A percentile compares a stretch with the other conserved stretches of the same genome.
phyloP scores from a whole-genome alignment of 1,140 invertebrate genomes.

The Brachionus koreanus region DNA sequence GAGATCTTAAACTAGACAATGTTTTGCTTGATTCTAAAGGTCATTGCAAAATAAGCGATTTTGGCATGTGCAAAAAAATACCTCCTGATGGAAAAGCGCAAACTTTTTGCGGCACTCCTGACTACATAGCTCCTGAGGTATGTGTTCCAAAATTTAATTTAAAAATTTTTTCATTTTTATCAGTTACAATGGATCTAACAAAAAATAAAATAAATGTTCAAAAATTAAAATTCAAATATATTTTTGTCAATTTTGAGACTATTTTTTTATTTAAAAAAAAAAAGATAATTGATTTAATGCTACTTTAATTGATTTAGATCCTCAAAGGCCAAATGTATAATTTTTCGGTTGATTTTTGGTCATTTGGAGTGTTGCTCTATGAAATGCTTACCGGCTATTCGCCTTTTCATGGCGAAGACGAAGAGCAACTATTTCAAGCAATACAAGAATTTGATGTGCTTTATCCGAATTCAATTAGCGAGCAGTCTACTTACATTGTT shows the following conservation, averaged over 20 bases:
- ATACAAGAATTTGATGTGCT: slow-evolving; percentile 95
- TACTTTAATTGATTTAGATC: slow-evolving; percentile 69
- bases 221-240: no score
- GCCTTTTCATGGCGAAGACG: slow-evolving; percentile 96
- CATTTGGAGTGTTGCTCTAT: slow-evolving; percentile 90
- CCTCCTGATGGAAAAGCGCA: slow-evolving; percentile 87
- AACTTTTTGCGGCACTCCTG: slow-evolving; percentile 99
- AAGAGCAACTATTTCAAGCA: slow-evolving; percentile 97
- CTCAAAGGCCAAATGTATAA: slow-evolving; percentile 94
- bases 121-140: slow-evolving; percentile 97
- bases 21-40: slow-evolving; percentile 93
- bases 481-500: slow-evolving; percentile 67
- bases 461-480: slow-evolving; percentile 83
- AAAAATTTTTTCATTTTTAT: no score
- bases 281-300: neutral
- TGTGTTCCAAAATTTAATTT: no score
- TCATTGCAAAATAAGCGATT: slow-evolving; percentile 95
- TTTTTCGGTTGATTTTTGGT: slow-evolving; percentile 98
- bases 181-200: no score
- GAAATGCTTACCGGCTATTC: slow-evolving; percentile 98
- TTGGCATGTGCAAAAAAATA: slow-evolving; percentile 98
- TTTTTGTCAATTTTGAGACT: no score
- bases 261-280: no score
- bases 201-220: no score
- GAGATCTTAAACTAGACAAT: slow-evolving; percentile 96